Base-by-base conservation (phyloP, 2,113 vertebrate genomes). In the Triplophysa rosa region DNA sequence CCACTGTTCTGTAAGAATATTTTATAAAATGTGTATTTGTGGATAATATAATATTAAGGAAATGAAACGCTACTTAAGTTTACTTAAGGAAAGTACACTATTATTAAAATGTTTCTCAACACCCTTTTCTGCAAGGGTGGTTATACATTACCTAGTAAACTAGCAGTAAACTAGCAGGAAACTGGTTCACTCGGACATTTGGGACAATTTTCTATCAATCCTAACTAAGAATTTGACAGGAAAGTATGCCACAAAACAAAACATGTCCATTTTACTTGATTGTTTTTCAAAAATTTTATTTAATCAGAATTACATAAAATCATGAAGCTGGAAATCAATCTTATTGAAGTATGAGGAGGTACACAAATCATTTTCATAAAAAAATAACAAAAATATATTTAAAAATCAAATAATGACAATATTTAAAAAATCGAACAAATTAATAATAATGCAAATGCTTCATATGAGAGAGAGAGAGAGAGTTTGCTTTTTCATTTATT, bases 101-200 rank as follows among this genome's bases (percentile, higher is more conserved):
- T 16, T 4, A 2, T 52, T 12, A 16, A 10, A 42, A 42, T 52
- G 13, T 52, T 0, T 52, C 47, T 52, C 14, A 13, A 52, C 47
- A 14, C 47, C 10, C 13, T 12, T 49, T 29, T 29, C 26, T 29
- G 26, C 26, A 29, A 4, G 29, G 29, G 29, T 29, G 29, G 29
- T 29, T 29, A 29, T 29, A 29, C 29, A 29, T 29, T 29, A 29
- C 16, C 45, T 13, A 2, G 58, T 61, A 61, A 61, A 23, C 11
- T 89, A 87, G 88, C 4, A 2, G 58, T 61, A 61, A 61, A 23
- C 11, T 89, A 87, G 88, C 4, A 52, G 14, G 47, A 14, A 52
- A 5, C 3, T 52, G 29, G 29, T 29, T 29, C 29, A 29, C 29
- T 29, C 29, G 4, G 29, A 37, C 33, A 37, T 37, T 37, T 37